These are phyloP conservation scores for Xiphophorus hellerii DNA, from an alignment of 2,113 vertebrate species.

Conservation along the genomic window DNA sequence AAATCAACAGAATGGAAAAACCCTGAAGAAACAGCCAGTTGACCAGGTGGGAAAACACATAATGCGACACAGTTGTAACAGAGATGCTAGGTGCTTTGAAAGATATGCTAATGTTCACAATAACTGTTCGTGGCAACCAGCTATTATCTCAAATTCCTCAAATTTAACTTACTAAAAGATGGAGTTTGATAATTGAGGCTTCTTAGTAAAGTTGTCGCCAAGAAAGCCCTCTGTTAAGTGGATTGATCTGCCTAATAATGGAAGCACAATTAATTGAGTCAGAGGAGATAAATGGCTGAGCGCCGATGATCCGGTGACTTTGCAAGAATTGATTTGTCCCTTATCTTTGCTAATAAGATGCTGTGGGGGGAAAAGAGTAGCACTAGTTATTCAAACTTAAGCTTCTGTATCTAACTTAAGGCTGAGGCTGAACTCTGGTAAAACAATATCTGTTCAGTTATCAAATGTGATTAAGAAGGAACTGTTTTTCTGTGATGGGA, in stretches of 20 bases:
- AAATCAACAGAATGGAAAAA: too few relatives aligned
- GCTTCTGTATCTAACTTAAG: conserved; percentile 20
- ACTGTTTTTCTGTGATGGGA: conserved; percentile 3
- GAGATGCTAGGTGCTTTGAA: too few relatives aligned
- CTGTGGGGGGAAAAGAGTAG: conserved; percentile 8
- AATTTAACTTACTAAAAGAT: conserved; percentile 20
- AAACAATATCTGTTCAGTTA: conserved; percentile 14
- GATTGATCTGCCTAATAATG: conserved; percentile 60
- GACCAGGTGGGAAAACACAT: too few relatives aligned
- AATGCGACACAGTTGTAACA: too few relatives aligned
- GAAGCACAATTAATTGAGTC: conserved; percentile 55
- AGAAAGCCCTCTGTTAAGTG: conserved; percentile 33
- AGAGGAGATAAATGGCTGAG: conserved; percentile 56
- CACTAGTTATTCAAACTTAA: conserved; percentile 34
- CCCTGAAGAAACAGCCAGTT: too few relatives aligned
- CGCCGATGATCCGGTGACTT: conserved; percentile 55
- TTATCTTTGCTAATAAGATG: conserved; percentile 59
- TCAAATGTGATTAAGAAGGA: conserved; percentile 5
- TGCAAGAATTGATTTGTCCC: conserved; percentile 59
- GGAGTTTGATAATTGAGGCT: conserved; percentile 47
- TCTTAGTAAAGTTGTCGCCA: conserved; percentile 43
- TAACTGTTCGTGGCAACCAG: too few relatives aligned
- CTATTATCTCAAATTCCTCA: neutral
- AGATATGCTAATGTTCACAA: too few relatives aligned
- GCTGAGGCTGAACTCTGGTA: conserved; percentile 6